phyloP scores from a whole-genome alignment of 2,113 vertebrate species.

The Callipepla squamata region DNA sequence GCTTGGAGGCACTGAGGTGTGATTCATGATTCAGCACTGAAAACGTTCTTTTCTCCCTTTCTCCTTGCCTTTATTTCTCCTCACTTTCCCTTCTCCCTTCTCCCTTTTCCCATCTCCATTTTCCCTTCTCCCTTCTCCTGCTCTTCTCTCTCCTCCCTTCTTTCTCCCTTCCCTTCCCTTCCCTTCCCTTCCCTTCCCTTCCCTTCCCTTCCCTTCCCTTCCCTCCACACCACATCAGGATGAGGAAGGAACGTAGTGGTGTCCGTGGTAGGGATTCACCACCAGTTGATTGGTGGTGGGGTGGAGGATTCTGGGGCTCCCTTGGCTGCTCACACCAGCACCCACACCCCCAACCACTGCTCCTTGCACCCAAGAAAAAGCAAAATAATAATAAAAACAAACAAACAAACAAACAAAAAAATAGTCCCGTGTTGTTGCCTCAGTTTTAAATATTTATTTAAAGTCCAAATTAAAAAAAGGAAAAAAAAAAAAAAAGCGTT shows the following conservation, averaged over 20 bases:
- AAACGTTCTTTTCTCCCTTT: neutral
- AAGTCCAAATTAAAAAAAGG: conserved; percentile 47
- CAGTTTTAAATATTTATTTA: conserved; percentile 85
- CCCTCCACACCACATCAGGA: too few relatives aligned
- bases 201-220: too few relatives aligned
- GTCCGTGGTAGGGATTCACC: too few relatives aligned
- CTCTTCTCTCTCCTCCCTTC: too few relatives aligned
- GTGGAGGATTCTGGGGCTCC: neutral
- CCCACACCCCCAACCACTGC: neutral
- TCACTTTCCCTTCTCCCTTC: neutral
- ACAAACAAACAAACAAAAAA: neutral
- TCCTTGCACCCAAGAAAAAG: neutral
- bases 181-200: too few relatives aligned
- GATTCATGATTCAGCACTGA: neutral
- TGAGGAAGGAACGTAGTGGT: too few relatives aligned
- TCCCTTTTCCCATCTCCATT: too few relatives aligned
- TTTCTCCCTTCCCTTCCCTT: too few relatives aligned
- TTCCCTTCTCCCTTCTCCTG: too few relatives aligned
- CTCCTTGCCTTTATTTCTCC: neutral
- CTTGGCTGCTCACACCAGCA: neutral
- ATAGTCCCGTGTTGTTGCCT: conserved; percentile 69
- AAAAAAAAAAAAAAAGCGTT: neutral
- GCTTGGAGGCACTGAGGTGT: neutral
- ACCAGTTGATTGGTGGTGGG: too few relatives aligned
- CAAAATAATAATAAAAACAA: neutral